phyloP scores from a whole-genome alignment of 2,113 vertebrate species.

The Ibidorhyncha struthersii region DNA sequence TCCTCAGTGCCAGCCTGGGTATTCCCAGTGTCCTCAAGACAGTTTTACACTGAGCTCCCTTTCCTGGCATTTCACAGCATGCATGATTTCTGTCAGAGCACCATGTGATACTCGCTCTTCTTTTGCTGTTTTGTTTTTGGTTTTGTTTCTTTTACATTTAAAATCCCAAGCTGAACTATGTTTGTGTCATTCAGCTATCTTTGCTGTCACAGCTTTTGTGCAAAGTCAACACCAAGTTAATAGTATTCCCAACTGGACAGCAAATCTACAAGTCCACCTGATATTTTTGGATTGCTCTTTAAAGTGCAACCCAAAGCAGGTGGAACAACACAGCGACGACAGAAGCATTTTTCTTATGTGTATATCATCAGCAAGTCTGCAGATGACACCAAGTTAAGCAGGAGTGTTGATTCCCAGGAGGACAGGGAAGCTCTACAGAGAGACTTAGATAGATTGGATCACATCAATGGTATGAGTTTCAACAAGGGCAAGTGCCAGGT shows the following conservation, averaged over 20 bases:
- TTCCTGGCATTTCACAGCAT: not conserved
- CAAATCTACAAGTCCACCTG: not conserved
- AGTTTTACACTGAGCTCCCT: not conserved
- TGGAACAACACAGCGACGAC: not conserved
- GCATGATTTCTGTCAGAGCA: not conserved
- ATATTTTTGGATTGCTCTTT: not conserved
- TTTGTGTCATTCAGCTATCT: not conserved
- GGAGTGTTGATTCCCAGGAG: too few relatives aligned
- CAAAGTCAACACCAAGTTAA: not conserved
- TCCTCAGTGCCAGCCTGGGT: not conserved
- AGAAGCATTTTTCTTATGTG: not conserved
- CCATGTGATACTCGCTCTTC: not conserved
- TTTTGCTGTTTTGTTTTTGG: not conserved
- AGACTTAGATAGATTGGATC: too few relatives aligned
- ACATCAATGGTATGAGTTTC: too few relatives aligned
- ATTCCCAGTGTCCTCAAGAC: not conserved
- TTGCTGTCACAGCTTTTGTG: not conserved
- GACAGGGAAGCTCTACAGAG: too few relatives aligned
- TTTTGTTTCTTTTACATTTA: not conserved
- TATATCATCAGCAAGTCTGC: too few relatives aligned
- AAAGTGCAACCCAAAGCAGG: not conserved
- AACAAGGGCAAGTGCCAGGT: too few relatives aligned
- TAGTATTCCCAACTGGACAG: not conserved
- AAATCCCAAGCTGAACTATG: not conserved
- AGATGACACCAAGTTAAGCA: too few relatives aligned